Conservation (phyloP, 2,888 invertebrate genomes). For the Drosophila helvetica region DNA sequence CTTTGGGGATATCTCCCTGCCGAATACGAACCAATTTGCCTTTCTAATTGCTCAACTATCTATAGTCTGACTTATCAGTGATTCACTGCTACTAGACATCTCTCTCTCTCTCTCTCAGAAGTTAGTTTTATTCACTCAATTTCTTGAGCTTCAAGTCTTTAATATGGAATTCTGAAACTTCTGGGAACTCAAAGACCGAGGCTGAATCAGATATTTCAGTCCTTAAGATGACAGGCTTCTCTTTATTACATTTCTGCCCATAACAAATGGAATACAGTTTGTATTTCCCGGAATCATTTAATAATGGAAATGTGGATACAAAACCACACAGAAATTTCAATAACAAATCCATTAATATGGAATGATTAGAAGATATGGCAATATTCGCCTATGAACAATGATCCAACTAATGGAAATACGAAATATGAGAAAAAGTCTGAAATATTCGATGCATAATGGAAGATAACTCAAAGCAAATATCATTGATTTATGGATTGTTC, state of each 20-base stretch:
- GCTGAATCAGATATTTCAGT: neutral
- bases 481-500: neutral
- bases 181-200: neutral
- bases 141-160: neutral
- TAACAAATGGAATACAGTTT: neutral
- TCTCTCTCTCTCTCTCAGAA: constrained; percentile 12
- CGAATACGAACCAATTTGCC: constrained; percentile 25
- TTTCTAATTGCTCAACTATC: constrained; percentile 40
- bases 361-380: constrained; percentile 9
- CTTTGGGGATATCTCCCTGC: constrained; percentile 18
- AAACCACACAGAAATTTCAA: constrained; percentile 21
- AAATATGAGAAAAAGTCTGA: neutral
- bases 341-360: constrained; percentile 30
- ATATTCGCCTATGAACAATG: constrained; percentile 7
- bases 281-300: neutral
- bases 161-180: neutral
- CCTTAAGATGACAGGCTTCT: neutral
- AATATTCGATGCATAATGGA: too few relatives aligned
- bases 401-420: constrained; percentile 7
- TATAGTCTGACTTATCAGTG: constrained; percentile 28
- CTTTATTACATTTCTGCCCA: neutral
- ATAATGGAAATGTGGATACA: neutral
- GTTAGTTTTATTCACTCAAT: neutral
- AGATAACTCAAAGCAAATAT: too few relatives aligned
- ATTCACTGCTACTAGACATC: constrained; percentile 12